A percentile compares a stretch with the other conserved stretches of the same genome.
phyloP scores from a whole-genome alignment of 1,140 invertebrate species.

The Epicauta chinensis region DNA sequence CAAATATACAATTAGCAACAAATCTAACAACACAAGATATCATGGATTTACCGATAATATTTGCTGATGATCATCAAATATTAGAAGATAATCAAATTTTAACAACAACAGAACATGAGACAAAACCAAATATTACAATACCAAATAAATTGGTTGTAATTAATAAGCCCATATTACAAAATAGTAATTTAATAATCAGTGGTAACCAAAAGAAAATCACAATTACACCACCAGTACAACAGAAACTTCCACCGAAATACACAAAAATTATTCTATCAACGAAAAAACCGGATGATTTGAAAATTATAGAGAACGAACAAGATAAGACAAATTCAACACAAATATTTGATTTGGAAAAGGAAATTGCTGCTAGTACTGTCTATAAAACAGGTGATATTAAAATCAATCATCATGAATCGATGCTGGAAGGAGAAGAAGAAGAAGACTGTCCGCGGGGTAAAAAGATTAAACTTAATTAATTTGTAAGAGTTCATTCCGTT shows the following conservation, averaged over 20 bases:
- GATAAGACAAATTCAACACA: conserved; percentile 18
- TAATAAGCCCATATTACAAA: conserved; percentile 30
- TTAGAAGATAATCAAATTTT: conserved; percentile 21
- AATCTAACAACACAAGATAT: conserved; percentile 56
- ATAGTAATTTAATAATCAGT: conserved; percentile 30
- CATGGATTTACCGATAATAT: conserved; percentile 59
- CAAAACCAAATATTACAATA: conserved; percentile 16
- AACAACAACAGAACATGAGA: conserved; percentile 24
- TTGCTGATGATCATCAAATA: conserved; percentile 57
- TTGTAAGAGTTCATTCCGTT: too few relatives aligned
- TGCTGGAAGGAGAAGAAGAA: not conserved
- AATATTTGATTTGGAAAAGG: conserved; percentile 29
- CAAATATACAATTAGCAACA: conserved; percentile 34
- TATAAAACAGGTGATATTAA: conserved; percentile 1
- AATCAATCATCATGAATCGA: not conserved
- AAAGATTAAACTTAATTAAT: too few relatives aligned
- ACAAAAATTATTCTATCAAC: conserved; percentile 52
- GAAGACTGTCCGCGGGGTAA: not conserved
- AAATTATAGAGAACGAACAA: not conserved
- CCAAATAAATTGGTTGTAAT: conserved; percentile 35
- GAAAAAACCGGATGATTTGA: conserved; percentile 23
- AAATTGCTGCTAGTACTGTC: conserved; percentile 21
- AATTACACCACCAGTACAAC: conserved; percentile 20
- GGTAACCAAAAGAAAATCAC: conserved; percentile 21
- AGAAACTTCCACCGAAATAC: conserved; percentile 43